These are phyloP conservation scores for Tridacna gigas DNA, from an alignment of 2,888 invertebrate species.

Conservation along the genomic window DNA sequence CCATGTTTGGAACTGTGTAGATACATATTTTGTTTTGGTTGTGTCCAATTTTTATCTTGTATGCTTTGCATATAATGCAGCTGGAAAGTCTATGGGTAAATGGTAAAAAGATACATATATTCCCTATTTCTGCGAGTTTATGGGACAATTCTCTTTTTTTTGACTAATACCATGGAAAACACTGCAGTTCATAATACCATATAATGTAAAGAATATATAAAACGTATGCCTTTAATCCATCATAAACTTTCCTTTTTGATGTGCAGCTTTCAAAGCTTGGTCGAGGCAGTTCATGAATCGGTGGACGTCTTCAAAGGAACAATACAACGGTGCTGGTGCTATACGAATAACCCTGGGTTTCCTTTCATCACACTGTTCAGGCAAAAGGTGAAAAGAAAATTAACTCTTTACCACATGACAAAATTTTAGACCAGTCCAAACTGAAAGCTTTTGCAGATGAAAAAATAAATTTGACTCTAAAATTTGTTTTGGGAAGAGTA, in stretches of 20 bases:
- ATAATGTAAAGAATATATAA: too few relatives aligned
- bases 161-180: too few relatives aligned
- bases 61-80: too few relatives aligned
- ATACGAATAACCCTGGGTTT: conserved; percentile 86
- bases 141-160: too few relatives aligned
- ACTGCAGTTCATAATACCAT: too few relatives aligned
- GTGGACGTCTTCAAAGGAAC: conserved; percentile 86
- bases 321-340: conserved; percentile 87
- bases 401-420: not conserved
- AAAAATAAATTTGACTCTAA: not conserved
- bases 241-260: not conserved
- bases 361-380: conserved; percentile 86
- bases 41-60: too few relatives aligned
- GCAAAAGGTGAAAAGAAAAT: not conserved
- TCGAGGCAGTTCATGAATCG: conserved; percentile 80
- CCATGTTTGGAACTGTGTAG: too few relatives aligned
- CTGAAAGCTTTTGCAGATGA: not conserved
- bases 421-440: not conserved
- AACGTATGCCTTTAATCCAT: too few relatives aligned
- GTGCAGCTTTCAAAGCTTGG: conserved; percentile 72
- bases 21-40: too few relatives aligned
- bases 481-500: not conserved
- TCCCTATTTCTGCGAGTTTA: too few relatives aligned
- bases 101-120: too few relatives aligned
- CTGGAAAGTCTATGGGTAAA: too few relatives aligned